Evolutionary conservation across 2,888 invertebrate species (phyloP).

Genomic region (Hydropsyche betteni): DNA sequence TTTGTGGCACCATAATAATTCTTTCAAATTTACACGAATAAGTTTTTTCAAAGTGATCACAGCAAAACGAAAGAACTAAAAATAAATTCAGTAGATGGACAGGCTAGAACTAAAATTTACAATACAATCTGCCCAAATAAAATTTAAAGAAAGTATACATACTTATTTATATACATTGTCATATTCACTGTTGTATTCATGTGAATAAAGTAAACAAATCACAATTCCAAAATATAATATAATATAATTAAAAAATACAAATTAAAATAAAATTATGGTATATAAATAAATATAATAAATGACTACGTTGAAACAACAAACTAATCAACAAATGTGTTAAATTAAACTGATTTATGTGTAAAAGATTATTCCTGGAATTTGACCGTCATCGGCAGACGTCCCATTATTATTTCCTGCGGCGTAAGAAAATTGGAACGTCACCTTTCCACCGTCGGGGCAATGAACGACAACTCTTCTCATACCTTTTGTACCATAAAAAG

Average conservation of each 20-base stretch:
- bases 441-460: constrained; percentile 77
- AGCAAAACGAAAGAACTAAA: too few relatives aligned
- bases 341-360: constrained; percentile 64
- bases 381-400: constrained; percentile 86
- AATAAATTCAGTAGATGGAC: too few relatives aligned
- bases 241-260: background rate
- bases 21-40: too few relatives aligned
- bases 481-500: constrained; percentile 86
- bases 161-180: too few relatives aligned
- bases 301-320: too few relatives aligned
- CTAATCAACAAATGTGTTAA: too few relatives aligned
- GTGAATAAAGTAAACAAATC: background rate
- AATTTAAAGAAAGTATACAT: too few relatives aligned
- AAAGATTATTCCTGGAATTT: constrained; percentile 88
- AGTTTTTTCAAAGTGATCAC: too few relatives aligned
- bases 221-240: background rate
- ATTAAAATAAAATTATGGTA: background rate
- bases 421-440: constrained; percentile 84
- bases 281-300: background rate
- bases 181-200: too few relatives aligned
- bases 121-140: too few relatives aligned
- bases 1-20: too few relatives aligned
- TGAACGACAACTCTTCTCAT: constrained; percentile 78
- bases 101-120: too few relatives aligned
- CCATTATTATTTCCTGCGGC: constrained; percentile 89